Evolutionary conservation across 2,113 vertebrate genomes (phyloP).

Genomic region (Piaya cayana): DNA sequence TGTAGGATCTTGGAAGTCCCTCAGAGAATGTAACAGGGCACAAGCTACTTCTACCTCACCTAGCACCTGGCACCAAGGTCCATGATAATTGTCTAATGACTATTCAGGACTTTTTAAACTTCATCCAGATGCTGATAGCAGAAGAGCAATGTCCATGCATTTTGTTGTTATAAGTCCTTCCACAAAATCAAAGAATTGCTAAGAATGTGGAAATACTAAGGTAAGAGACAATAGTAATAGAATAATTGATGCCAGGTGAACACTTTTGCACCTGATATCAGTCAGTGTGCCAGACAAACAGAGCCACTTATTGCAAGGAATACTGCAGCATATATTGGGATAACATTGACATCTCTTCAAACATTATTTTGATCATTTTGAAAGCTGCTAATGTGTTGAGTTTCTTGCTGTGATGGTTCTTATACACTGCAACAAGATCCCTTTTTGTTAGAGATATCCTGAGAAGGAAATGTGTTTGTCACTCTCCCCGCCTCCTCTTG

Average conservation of each 20-base stretch:
- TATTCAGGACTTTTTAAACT: neutral
- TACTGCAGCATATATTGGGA: accelerated
- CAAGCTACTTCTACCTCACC: neutral
- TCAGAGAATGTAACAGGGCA: neutral
- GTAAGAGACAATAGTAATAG: neutral
- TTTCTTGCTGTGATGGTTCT: neutral
- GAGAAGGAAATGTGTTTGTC: neutral
- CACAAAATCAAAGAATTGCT: neutral
- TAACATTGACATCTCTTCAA: neutral
- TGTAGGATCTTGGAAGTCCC: neutral
- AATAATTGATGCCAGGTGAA: constrained; percentile 19
- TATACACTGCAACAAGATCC: neutral
- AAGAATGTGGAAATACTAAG: constrained; percentile 19
- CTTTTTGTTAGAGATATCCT: neutral
- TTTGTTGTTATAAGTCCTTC: constrained; percentile 24
- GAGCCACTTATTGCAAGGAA: neutral
- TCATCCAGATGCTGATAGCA: constrained; percentile 5
- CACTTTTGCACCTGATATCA: neutral
- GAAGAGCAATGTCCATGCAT: neutral
- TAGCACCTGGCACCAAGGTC: neutral
- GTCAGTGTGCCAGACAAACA: neutral
- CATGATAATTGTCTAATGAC: neutral
- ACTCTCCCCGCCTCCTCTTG: neutral
- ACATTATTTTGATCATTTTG: neutral
- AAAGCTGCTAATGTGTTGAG: neutral